Evolutionary conservation across 2,113 vertebrate species (phyloP).

Genomic region (Crypturellus undulatus): DNA sequence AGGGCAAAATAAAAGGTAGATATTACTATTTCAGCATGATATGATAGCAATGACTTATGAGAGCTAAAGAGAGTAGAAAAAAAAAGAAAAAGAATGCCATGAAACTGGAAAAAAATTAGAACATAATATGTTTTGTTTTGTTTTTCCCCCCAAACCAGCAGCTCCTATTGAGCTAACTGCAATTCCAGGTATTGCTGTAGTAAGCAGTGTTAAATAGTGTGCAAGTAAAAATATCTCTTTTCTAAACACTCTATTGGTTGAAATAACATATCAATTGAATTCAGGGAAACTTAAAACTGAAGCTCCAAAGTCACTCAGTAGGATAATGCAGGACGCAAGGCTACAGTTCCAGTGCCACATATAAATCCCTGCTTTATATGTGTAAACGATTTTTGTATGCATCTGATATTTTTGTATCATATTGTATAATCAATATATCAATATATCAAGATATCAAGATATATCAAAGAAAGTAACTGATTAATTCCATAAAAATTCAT

Average conservation of each 20-base stretch:
- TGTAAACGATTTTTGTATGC: not conserved
- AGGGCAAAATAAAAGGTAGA: not conserved
- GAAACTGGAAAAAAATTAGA: not conserved
- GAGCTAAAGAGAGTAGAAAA: not conserved
- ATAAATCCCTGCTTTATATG: not conserved
- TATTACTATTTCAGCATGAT: not conserved
- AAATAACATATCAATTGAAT: not conserved
- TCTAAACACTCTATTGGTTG: not conserved
- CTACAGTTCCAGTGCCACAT: not conserved
- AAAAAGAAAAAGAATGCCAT: not conserved
- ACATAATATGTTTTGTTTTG: not conserved
- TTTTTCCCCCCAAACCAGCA: not conserved
- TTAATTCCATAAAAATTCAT: not conserved
- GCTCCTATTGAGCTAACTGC: not conserved
- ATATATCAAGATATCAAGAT: not conserved
- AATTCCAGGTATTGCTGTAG: not conserved
- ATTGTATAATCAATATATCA: not conserved
- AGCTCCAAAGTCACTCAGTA: not conserved
- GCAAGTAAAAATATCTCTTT: not conserved
- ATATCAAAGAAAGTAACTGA: not conserved
- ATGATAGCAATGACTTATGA: not conserved
- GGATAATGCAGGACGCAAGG: not conserved
- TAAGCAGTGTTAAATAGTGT: not conserved
- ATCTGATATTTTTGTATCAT: not conserved
- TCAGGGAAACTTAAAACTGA: not conserved